These are phyloP conservation scores for Bursaphelenchus okinawaensis DNA, from an alignment of 2,888 invertebrate genomes.

Conservation along the genomic window DNA sequence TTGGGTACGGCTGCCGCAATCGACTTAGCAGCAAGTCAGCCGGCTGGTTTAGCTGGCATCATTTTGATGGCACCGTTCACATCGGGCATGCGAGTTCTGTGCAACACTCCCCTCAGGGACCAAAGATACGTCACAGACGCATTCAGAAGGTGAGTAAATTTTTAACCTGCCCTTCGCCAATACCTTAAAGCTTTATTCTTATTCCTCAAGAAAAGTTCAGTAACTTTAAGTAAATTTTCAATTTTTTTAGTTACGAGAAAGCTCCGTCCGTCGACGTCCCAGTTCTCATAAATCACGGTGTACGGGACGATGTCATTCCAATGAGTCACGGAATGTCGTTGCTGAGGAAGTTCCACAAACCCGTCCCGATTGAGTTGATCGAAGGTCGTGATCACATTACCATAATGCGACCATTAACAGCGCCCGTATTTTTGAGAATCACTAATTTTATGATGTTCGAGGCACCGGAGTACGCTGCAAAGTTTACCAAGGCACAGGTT, in stretches of 20 bases:
- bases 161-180: too few species aligned
- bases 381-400: background rate
- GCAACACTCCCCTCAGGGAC: constrained; percentile 23
- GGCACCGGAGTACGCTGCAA: background rate
- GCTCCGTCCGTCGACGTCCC: constrained; percentile 34
- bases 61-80: constrained; percentile 48
- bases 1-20: constrained; percentile 46
- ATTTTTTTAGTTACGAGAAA: constrained; percentile 41
- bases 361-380: constrained; percentile 16
- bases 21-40: constrained; percentile 34
- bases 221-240: background rate
- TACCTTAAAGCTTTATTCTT: too few species aligned
- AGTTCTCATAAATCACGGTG: constrained; percentile 42
- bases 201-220: background rate
- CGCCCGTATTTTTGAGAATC: background rate
- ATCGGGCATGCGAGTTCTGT: constrained; percentile 37
- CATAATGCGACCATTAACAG: background rate
- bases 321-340: constrained; percentile 21
- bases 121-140: constrained; percentile 30
- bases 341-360: constrained; percentile 21
- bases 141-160: constrained; percentile 30
- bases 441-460: background rate
- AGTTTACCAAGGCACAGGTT: background rate
- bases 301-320: constrained; percentile 33
- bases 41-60: constrained; percentile 29